Percentiles rank a stretch among this genome's conserved stretches.
phyloP scores from a whole-genome alignment of 1,140 invertebrate genomes.

The Magallana gigas region DNA sequence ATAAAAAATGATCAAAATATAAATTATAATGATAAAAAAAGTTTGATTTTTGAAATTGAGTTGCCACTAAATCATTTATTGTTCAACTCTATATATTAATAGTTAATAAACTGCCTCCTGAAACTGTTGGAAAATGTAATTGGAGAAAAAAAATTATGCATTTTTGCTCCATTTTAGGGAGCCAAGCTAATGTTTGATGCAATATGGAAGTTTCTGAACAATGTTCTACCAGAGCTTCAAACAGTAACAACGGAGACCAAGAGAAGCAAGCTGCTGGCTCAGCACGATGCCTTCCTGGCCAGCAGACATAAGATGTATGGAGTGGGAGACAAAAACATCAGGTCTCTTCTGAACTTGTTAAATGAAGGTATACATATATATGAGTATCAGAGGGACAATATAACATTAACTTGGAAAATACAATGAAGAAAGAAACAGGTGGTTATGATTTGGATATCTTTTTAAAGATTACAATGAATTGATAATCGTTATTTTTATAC shows the following conservation, averaged over 20 bases:
- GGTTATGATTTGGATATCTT: no score
- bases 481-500: no score
- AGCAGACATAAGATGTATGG: conserved; percentile 61
- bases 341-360: conserved; percentile 46
- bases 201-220: conserved; percentile 66
- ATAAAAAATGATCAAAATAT: no score
- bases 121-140: no score
- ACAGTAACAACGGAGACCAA: conserved; percentile 31
- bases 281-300: conserved; percentile 67
- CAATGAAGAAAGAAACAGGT: no score
- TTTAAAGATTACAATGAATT: no score
- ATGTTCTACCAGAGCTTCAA: conserved; percentile 60
- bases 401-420: no score
- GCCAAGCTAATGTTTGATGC: conserved; percentile 73
- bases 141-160: no score
- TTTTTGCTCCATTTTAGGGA: conserved; percentile 64
- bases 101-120: no score
- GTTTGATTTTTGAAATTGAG: neutral
- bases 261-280: conserved; percentile 47
- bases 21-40: neutral
- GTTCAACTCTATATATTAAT: no score
- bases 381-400: no score
- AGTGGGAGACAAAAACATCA: conserved; percentile 54
- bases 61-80: no score
- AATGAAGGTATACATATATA: conserved; percentile 46